A percentile compares a stretch with the other conserved stretches of the same genome.
Evolutionary conservation across 2,113 vertebrate genomes (phyloP).

Genomic region (Genyomyrus donnyi): DNA sequence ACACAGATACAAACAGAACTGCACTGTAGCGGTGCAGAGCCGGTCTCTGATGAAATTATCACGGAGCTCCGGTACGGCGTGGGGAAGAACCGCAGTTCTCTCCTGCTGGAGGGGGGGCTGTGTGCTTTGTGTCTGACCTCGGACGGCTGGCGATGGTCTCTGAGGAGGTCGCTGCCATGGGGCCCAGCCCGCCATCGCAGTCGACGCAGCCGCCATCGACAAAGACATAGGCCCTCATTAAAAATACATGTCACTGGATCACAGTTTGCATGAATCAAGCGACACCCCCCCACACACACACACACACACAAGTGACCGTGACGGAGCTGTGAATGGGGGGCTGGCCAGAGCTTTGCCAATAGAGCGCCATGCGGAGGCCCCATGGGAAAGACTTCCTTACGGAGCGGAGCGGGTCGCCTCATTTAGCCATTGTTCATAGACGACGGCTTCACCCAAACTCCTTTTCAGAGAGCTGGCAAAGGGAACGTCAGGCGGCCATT

Average conservation of each 20-base stretch:
- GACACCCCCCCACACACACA: not conserved
- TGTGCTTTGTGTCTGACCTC: constrained; percentile 40
- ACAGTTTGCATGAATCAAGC: constrained; percentile 30
- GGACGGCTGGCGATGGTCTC: not conserved
- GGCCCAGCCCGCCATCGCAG: not conserved
- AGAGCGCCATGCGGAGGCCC: constrained; percentile 3
- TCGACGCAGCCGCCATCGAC: constrained; percentile 3
- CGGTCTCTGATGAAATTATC: constrained; percentile 20
- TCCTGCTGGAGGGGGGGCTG: constrained; percentile 18
- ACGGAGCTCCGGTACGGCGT: not conserved
- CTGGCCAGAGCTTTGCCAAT: constrained; percentile 19
- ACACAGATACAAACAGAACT: not conserved
- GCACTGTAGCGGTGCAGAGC: not conserved
- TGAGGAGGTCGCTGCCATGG: not conserved
- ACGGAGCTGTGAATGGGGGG: constrained; percentile 26
- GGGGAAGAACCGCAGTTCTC: constrained; percentile 1
- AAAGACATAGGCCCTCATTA: constrained; percentile 34
- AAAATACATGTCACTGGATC: constrained; percentile 36
- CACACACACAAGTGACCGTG: constrained; percentile 28
- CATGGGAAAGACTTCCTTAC: constrained; percentile 22
- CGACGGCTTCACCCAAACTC: constrained; percentile 19
- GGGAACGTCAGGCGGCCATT: constrained; percentile 23
- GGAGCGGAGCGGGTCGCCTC: constrained; percentile 8
- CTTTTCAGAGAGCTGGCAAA: constrained; percentile 28
- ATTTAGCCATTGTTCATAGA: constrained; percentile 28